Evolutionary conservation across 2,888 invertebrate species (phyloP).

Genomic region (Aspidiotus rigidus): DNA sequence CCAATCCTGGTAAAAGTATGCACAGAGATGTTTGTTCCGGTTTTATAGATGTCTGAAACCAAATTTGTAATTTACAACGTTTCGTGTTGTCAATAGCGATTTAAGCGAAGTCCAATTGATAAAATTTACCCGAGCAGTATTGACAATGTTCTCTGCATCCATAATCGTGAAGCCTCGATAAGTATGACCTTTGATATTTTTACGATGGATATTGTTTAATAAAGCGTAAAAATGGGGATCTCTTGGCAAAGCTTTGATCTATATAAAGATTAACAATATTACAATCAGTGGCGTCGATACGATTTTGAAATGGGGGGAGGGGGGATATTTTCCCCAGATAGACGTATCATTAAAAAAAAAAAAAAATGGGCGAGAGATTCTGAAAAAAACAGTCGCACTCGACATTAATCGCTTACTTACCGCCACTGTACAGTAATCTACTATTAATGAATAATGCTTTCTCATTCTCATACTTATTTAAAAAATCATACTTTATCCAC

Average conservation of each 20-base stretch:
- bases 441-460: too few relatives aligned
- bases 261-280: neutral
- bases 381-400: too few relatives aligned
- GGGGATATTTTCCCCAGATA: too few relatives aligned
- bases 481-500: slow-evolving; percentile 38
- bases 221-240: slow-evolving; percentile 69
- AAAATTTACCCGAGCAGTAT: slow-evolving; percentile 56
- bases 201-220: slow-evolving; percentile 62
- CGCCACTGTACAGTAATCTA: too few relatives aligned
- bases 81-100: neutral
- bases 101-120: too few relatives aligned
- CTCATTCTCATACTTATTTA: too few relatives aligned
- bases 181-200: slow-evolving; percentile 63
- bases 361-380: too few relatives aligned
- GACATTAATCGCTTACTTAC: too few relatives aligned
- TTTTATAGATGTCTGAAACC: neutral
- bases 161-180: slow-evolving; percentile 74
- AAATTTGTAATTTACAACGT: neutral
- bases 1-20: slow-evolving; percentile 22
- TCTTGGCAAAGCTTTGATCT: slow-evolving; percentile 48
- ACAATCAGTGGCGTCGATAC: too few relatives aligned
- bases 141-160: slow-evolving; percentile 42
- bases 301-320: too few relatives aligned
- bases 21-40: neutral
- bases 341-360: too few relatives aligned